Conservation (phyloP, 2,888 invertebrate species). For the Pseudanteris insignis region DNA sequence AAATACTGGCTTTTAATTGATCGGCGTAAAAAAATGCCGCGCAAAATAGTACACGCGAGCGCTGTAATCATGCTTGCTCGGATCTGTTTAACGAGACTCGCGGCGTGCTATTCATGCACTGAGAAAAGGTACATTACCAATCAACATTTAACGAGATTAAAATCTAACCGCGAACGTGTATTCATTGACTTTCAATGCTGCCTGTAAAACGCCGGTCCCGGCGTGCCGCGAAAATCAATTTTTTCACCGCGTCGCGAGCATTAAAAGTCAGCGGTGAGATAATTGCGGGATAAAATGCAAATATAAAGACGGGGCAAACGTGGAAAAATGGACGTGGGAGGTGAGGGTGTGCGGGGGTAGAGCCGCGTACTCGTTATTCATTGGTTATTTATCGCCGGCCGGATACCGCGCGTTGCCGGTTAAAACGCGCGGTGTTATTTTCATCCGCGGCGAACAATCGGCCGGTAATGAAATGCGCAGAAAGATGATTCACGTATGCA, state of each 20-base stretch:
- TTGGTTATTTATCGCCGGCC: constrained; percentile 2
- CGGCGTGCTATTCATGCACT: constrained; percentile 21
- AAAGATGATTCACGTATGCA: constrained; percentile 12
- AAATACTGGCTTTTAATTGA: constrained; percentile 12
- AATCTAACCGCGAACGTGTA: constrained; percentile 18
- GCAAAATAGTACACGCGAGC: constrained; percentile 15
- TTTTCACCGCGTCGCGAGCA: neutral
- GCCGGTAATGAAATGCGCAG: constrained; percentile 14
- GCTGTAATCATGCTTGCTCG: constrained; percentile 24
- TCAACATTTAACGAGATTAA: constrained; percentile 32
- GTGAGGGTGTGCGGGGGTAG: too few relatives aligned
- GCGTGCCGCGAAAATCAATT: constrained; percentile 9
- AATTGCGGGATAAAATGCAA: constrained; percentile 4
- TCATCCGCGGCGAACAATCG: constrained; percentile 2
- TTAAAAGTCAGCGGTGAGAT: neutral
- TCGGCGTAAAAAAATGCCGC: constrained; percentile 1
- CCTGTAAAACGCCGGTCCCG: neutral
- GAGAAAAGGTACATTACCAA: constrained; percentile 33
- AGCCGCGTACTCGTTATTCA: constrained; percentile 4
- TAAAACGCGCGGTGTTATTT: neutral
- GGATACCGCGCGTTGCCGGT: neutral
- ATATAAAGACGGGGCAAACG: neutral
- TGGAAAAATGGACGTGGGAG: neutral
- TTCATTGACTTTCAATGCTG: constrained; percentile 16
- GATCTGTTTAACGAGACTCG: constrained; percentile 31